These are phyloP conservation scores for Orchesella cincta DNA, from an alignment of 1,140 invertebrate genomes.

Conservation along the genomic window DNA sequence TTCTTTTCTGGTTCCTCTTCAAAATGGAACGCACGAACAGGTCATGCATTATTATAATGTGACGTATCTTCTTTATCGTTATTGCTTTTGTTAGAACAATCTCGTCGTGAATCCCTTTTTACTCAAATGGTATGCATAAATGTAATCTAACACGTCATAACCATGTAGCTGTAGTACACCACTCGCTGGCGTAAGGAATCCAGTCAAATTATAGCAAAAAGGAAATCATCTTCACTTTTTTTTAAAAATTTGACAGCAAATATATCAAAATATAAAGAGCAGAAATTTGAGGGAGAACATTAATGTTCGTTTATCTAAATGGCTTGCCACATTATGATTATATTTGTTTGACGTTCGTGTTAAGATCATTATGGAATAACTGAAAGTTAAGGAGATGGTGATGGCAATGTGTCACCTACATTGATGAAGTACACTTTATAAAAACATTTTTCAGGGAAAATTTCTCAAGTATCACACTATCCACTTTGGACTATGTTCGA, in stretches of 20 bases:
- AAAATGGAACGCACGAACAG: conserved; percentile 19
- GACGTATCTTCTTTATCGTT: conserved; percentile 25
- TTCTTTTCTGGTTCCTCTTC: conserved; percentile 10
- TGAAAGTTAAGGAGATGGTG: no score
- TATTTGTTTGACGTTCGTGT: no score
- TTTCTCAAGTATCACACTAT: no score
- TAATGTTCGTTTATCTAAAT: neutral
- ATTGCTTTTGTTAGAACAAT: conserved; percentile 25
- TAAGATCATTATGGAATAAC: no score
- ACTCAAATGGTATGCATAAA: neutral
- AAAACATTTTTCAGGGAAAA: no score
- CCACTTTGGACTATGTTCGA: no score
- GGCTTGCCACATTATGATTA: neutral
- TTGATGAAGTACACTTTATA: no score
- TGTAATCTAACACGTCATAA: neutral
- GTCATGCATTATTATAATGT: conserved; percentile 29
- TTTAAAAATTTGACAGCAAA: neutral
- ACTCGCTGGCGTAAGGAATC: no score
- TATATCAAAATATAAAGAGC: neutral
- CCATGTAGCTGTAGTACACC: neutral
- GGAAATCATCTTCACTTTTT: neutral
- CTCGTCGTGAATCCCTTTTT: conserved; percentile 3
- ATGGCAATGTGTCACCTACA: no score
- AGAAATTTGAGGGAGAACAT: neutral
- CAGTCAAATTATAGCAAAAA: no score